Conservation (phyloP, 2,113 vertebrate species). For the Neoarius graeffei region DNA sequence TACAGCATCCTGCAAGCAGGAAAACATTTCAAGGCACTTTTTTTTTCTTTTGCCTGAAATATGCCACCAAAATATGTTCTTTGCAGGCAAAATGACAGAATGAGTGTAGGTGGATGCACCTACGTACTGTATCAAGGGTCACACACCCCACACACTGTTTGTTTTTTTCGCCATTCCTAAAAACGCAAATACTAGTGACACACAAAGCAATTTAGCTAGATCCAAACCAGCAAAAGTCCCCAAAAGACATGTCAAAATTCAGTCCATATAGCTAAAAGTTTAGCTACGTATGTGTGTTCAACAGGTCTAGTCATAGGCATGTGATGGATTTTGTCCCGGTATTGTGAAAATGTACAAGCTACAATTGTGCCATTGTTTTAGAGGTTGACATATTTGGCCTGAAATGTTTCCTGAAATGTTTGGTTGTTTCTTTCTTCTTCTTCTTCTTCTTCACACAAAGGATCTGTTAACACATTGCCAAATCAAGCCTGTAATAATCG, state of each 20-base stretch:
- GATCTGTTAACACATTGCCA: conserved; percentile 75
- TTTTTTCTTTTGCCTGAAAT: conserved; percentile 17
- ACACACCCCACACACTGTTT: conserved; percentile 24
- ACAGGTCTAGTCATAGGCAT: conserved; percentile 74
- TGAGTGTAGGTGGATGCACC: neutral
- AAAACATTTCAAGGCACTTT: conserved; percentile 14
- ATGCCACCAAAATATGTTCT: conserved; percentile 11
- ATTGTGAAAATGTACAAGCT: conserved; percentile 75
- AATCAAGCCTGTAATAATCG: conserved; percentile 62
- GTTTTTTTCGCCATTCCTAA: conserved; percentile 10
- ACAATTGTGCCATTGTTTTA: conserved; percentile 75
- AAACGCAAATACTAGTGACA: conserved; percentile 8
- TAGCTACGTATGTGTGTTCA: conserved; percentile 66
- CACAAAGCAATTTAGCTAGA: conserved; percentile 22
- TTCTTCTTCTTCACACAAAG: conserved; percentile 70
- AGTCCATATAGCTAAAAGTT: conserved; percentile 51
- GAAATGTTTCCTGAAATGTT: conserved; percentile 71
- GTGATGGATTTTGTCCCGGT: conserved; percentile 74
- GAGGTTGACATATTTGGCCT: conserved; percentile 70
- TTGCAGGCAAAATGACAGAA: neutral
- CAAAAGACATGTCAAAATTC: conserved; percentile 2
- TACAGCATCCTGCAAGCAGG: conserved; percentile 1
- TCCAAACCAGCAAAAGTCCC: neutral
- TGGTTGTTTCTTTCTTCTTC: conserved; percentile 76
- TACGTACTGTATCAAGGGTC: conserved; percentile 14